These are phyloP conservation scores for Drosophila obscura DNA, from an alignment of 1,140 invertebrate species.

Conservation along the genomic window DNA sequence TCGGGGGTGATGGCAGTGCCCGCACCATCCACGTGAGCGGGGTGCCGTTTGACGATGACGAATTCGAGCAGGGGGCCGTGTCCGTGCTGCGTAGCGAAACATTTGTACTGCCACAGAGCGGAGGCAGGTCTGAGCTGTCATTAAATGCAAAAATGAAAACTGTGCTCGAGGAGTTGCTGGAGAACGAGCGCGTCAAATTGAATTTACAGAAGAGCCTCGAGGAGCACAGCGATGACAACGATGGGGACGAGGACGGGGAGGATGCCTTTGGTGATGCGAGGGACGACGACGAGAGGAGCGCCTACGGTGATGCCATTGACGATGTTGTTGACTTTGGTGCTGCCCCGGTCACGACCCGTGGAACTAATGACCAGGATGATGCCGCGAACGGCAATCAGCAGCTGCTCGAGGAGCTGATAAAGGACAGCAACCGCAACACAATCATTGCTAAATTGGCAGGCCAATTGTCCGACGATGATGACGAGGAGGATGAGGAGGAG, in stretches of 20 bases:
- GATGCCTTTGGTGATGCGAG: conserved; percentile 62
- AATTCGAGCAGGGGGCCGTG: conserved; percentile 50
- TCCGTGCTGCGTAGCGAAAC: conserved; percentile 75
- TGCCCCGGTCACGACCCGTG: conserved; percentile 17
- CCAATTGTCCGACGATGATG: conserved; percentile 65
- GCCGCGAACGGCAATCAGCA: conserved; percentile 76
- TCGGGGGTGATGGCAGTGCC: conserved; percentile 75
- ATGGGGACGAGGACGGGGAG: conserved; percentile 49
- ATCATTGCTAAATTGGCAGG: conserved; percentile 68
- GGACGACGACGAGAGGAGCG: conserved; percentile 66
- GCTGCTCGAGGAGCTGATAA: conserved; percentile 72
- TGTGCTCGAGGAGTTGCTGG: conserved; percentile 82
- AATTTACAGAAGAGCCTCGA: conserved; percentile 83
- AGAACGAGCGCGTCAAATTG: conserved; percentile 83
- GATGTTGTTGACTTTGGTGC: conserved; percentile 75
- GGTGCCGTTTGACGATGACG: conserved; percentile 56
- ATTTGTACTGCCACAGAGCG: conserved; percentile 63
- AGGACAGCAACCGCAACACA: conserved; percentile 79
- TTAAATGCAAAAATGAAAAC: conserved; percentile 84
- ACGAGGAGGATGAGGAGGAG: conserved; percentile 66
- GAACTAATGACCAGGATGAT: conserved; percentile 49
- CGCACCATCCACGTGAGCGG: conserved; percentile 77
- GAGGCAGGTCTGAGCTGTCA: conserved; percentile 72
- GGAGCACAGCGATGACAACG: conserved; percentile 54
- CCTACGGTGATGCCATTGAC: conserved; percentile 71